These are phyloP conservation scores for Pteruthius melanotis DNA, from an alignment of 2,113 vertebrate genomes.

Conservation along the genomic window DNA sequence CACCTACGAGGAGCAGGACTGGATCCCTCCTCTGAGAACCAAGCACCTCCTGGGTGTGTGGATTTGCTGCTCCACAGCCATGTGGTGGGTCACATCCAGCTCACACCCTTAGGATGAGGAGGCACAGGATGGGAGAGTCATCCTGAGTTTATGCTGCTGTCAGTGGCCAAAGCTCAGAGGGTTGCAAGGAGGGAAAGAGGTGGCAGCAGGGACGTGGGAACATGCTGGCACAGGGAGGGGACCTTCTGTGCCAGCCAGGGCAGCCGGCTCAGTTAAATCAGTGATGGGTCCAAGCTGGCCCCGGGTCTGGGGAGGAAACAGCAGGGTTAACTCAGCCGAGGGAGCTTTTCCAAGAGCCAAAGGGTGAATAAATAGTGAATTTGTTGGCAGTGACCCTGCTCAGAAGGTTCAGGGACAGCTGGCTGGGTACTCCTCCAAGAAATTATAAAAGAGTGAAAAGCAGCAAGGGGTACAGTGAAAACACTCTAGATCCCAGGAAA, in stretches of 20 bases:
- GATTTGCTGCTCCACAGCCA: not conserved
- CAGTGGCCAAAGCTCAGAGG: not conserved
- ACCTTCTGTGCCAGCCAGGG: not conserved
- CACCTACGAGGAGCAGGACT: not conserved
- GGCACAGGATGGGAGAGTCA: not conserved
- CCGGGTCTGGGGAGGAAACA: not conserved
- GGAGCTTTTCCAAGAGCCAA: not conserved
- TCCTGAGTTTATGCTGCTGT: not conserved
- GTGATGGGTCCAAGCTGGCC: not conserved
- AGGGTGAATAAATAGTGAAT: not conserved
- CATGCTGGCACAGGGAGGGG: fast-evolving
- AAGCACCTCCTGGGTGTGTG: not conserved
- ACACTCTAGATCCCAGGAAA: not conserved
- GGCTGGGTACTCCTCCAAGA: not conserved
- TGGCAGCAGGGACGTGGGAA: not conserved
- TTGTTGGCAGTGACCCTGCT: not conserved
- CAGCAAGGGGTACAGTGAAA: not conserved
- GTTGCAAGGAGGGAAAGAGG: not conserved
- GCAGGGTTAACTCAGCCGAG: not conserved
- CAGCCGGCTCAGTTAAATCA: not conserved
- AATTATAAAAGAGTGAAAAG: not conserved
- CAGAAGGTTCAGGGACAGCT: not conserved
- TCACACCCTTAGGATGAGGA: not conserved
- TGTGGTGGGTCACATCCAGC: not conserved
- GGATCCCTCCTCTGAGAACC: not conserved